A percentile compares a stretch with the other conserved stretches of the same genome.
phyloP scores from a whole-genome alignment of 2,888 invertebrate genomes.

The Epiblema foenella region DNA sequence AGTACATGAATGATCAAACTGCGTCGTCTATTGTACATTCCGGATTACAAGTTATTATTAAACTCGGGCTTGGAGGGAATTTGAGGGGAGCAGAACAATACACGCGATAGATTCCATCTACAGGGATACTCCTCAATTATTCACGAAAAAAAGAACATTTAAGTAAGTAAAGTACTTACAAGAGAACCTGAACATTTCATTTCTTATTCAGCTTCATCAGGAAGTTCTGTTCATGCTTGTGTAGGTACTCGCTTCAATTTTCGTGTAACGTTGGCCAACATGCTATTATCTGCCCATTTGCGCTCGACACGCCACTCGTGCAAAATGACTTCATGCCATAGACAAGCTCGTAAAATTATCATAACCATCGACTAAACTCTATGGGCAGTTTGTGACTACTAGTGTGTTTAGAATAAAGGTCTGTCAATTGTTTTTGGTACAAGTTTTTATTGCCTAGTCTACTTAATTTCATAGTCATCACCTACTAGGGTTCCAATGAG shows the following conservation, averaged over 20 bases:
- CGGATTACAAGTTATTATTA: background rate
- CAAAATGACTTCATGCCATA: conserved; percentile 21
- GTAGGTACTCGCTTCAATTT: background rate
- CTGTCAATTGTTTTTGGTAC: too few relatives aligned
- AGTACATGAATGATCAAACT: background rate
- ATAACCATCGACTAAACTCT: conserved; percentile 1
- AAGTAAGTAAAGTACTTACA: too few relatives aligned
- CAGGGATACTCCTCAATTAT: too few relatives aligned
- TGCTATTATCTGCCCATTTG: background rate
- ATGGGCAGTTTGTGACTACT: background rate
- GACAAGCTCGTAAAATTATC: conserved; percentile 19
- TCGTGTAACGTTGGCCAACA: conserved; percentile 1
- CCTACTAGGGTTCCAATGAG: too few relatives aligned
- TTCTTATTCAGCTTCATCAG: background rate
- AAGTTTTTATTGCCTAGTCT: too few relatives aligned
- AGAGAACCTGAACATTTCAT: too few relatives aligned
- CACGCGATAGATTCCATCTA: background rate
- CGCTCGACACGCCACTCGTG: background rate
- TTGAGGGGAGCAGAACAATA: background rate
- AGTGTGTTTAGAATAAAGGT: too few relatives aligned
- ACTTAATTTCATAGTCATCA: too few relatives aligned
- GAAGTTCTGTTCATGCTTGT: background rate
- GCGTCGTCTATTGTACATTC: background rate
- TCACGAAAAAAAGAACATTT: too few relatives aligned
- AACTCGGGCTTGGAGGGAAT: background rate